These are phyloP conservation scores for Scophthalmus maximus DNA, from an alignment of 2,113 vertebrate genomes.

Conservation along the genomic window DNA sequence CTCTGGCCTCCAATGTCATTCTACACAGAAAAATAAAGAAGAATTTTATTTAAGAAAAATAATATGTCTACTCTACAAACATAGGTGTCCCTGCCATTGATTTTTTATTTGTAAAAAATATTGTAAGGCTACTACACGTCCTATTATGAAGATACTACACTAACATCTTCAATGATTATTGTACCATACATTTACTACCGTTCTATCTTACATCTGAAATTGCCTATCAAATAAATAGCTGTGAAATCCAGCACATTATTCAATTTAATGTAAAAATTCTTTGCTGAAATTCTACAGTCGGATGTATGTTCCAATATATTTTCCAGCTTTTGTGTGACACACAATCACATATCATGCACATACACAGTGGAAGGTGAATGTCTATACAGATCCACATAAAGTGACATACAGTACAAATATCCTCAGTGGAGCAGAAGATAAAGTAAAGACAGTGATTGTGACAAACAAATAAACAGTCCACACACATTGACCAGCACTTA, in stretches of 20 bases:
- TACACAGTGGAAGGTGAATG: background rate
- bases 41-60: too few relatives aligned
- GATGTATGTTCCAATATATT: too few relatives aligned
- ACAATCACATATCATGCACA: background rate
- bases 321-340: background rate
- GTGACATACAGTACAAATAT: constrained; percentile 4
- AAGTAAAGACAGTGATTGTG: background rate
- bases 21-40: constrained; percentile 54
- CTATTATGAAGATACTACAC: background rate
- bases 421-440: constrained; percentile 5
- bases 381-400: constrained; percentile 6
- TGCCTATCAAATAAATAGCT: too few relatives aligned
- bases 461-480: background rate
- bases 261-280: too few relatives aligned
- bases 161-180: background rate
- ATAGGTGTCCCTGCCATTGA: background rate
- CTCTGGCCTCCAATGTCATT: constrained; percentile 87
- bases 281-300: too few relatives aligned
- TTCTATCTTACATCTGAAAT: background rate
- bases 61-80: too few relatives aligned
- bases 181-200: background rate
- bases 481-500: constrained; percentile 14
- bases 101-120: background rate
- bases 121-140: background rate
- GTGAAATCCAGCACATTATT: too few relatives aligned